phyloP scores from a whole-genome alignment of 1,140 invertebrate species.

The Atta texana region DNA sequence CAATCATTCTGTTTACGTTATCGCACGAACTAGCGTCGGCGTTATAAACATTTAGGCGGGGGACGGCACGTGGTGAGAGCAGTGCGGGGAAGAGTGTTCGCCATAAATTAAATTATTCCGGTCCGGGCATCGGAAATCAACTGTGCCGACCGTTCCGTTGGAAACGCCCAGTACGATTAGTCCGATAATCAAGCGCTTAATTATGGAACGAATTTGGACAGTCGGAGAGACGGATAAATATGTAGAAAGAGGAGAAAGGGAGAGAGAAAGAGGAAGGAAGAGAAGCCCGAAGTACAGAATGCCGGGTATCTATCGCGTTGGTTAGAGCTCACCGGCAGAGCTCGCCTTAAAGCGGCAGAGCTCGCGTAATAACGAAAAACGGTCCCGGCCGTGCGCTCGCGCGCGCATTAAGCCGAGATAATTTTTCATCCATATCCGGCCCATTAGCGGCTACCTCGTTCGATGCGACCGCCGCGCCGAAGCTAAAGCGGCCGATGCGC shows the following conservation, averaged over 20 bases:
- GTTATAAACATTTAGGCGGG: constrained; percentile 57
- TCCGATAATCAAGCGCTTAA: constrained; percentile 68
- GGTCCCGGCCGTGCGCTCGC: constrained; percentile 18
- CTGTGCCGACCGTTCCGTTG: constrained; percentile 66
- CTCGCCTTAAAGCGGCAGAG: constrained; percentile 40
- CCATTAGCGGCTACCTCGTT: constrained; percentile 72
- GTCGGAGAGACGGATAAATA: constrained; percentile 20
- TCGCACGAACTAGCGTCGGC: constrained; percentile 35
- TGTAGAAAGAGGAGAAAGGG: not conserved
- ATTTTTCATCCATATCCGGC: constrained; percentile 76
- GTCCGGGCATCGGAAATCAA: constrained; percentile 68
- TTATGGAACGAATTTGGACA: constrained; percentile 63
- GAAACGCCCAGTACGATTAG: constrained; percentile 61
- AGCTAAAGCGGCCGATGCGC: constrained; percentile 65
- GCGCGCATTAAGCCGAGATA: constrained; percentile 73
- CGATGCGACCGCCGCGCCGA: constrained; percentile 67
- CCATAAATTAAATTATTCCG: constrained; percentile 71
- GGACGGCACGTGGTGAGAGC: not conserved
- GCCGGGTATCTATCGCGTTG: constrained; percentile 12
- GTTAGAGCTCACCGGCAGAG: constrained; percentile 8
- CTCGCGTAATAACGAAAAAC: constrained; percentile 72
- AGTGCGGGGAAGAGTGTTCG: constrained; percentile 26
- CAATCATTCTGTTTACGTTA: constrained; percentile 34
- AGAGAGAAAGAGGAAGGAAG: too few relatives aligned
- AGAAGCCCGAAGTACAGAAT: too few relatives aligned